Percentiles rank a stretch among this genome's conserved stretches.
phyloP scores from a whole-genome alignment of 2,113 vertebrate genomes.

The Syrrhaptes paradoxus region DNA sequence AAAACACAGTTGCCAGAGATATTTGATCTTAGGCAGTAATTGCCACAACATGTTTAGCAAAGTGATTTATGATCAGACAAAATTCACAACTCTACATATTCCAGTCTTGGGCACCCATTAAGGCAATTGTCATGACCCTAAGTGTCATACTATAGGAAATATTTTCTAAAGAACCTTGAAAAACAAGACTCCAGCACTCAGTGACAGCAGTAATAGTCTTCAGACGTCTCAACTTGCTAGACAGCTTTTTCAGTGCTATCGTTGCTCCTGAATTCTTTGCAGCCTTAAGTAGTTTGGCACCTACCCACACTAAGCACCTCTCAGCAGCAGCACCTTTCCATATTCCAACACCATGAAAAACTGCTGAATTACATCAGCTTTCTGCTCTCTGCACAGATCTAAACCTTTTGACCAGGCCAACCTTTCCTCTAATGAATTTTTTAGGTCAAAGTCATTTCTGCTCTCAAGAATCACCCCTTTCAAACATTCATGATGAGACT shows the following conservation, averaged over 20 bases:
- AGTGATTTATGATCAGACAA: conserved; percentile 18
- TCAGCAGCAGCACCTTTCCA: neutral
- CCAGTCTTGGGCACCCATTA: neutral
- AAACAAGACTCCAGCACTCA: neutral
- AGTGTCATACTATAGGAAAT: neutral
- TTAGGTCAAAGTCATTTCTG: neutral
- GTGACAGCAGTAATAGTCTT: neutral
- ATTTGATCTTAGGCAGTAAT: neutral
- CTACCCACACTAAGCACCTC: neutral
- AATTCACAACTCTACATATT: neutral
- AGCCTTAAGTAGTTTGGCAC: neutral
- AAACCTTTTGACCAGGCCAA: neutral
- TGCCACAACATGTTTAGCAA: neutral
- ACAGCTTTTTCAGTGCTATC: neutral
- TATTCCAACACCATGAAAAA: neutral
- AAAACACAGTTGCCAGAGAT: neutral
- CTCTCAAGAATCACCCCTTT: neutral
- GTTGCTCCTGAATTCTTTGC: neutral
- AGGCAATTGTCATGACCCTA: neutral
- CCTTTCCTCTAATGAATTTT: neutral
- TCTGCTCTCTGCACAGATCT: neutral
- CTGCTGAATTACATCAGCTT: neutral
- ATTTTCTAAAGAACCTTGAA: neutral
- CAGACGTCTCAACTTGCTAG: neutral
- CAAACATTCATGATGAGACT: neutral